Conservation (phyloP, 2,113 vertebrate genomes). For the Carlito syrichta region DNA sequence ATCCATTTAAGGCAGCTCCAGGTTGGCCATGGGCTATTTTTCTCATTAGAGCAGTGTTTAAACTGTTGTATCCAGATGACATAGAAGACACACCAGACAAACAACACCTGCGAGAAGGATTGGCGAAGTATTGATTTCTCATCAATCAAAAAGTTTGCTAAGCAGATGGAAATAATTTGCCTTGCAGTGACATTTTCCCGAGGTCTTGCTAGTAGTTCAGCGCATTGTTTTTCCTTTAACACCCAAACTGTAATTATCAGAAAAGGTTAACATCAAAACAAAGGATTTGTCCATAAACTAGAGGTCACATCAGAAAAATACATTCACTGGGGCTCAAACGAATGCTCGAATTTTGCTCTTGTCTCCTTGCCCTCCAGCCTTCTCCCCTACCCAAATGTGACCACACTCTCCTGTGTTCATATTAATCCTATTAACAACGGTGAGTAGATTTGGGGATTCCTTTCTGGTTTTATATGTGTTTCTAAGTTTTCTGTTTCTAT, state of each 20-base stretch:
- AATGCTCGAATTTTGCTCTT: constrained; percentile 14
- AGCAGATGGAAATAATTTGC: constrained; percentile 46
- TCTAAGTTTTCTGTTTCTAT: background rate
- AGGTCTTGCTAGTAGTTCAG: background rate
- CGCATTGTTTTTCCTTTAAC: constrained; percentile 38
- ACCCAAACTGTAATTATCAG: constrained; percentile 38
- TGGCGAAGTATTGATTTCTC: constrained; percentile 58
- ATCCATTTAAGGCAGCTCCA: constrained; percentile 30
- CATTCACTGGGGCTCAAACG: background rate
- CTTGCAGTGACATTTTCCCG: constrained; percentile 53
- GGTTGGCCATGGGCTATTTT: constrained; percentile 2
- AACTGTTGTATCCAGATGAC: constrained; percentile 18
- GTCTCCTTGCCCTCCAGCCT: background rate
- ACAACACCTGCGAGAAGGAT: constrained; percentile 31
- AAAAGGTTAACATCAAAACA: constrained; percentile 29
- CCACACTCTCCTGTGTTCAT: background rate
- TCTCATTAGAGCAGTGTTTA: constrained; percentile 62
- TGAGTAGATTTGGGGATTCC: background rate
- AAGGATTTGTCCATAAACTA: constrained; percentile 11
- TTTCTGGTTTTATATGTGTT: background rate
- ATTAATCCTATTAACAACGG: background rate
- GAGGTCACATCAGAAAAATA: background rate
- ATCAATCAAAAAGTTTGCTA: constrained; percentile 57
- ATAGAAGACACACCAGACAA: constrained; percentile 37
- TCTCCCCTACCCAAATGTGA: background rate